Percentiles rank a stretch among this genome's conserved stretches.
These are phyloP conservation scores for Thalassaphorura encarpata DNA, from an alignment of 1,140 invertebrate species.

Conservation along the genomic window DNA sequence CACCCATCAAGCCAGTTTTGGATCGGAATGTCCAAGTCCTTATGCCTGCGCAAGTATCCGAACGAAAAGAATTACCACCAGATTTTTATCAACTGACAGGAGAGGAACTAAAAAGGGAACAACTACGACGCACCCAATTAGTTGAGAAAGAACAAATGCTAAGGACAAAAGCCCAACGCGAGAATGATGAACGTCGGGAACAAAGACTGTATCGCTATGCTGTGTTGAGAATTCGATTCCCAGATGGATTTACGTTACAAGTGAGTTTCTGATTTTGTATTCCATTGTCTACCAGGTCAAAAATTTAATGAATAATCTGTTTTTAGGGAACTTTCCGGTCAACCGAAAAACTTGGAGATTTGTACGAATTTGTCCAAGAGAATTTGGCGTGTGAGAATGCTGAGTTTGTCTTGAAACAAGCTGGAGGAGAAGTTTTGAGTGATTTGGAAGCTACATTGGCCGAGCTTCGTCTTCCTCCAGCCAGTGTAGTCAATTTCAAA, in stretches of 20 bases:
- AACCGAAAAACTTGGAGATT: constrained; percentile 57
- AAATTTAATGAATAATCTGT: not conserved
- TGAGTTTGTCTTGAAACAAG: constrained; percentile 53
- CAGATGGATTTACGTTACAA: constrained; percentile 71
- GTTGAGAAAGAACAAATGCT: constrained; percentile 70
- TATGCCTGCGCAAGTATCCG: constrained; percentile 58
- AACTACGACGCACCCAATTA: constrained; percentile 62
- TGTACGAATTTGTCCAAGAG: constrained; percentile 62
- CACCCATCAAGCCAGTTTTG: constrained; percentile 68
- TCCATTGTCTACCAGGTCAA: not conserved
- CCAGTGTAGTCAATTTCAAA: constrained; percentile 58
- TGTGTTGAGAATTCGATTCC: constrained; percentile 72
- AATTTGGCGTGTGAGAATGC: constrained; percentile 52
- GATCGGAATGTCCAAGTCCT: constrained; percentile 78
- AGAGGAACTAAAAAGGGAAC: constrained; percentile 76
- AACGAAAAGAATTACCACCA: constrained; percentile 58
- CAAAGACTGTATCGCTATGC: constrained; percentile 73
- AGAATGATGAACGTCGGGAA: constrained; percentile 68
- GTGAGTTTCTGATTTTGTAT: constrained; percentile 38
- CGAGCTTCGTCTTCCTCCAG: constrained; percentile 62
- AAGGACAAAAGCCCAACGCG: constrained; percentile 83
- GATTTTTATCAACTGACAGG: constrained; percentile 69
- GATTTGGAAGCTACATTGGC: constrained; percentile 52
- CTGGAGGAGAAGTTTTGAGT: constrained; percentile 51
- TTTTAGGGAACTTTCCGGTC: constrained; percentile 68